phyloP scores from a whole-genome alignment of 1,140 invertebrate species.

The Rhopalosiphum maidis region DNA sequence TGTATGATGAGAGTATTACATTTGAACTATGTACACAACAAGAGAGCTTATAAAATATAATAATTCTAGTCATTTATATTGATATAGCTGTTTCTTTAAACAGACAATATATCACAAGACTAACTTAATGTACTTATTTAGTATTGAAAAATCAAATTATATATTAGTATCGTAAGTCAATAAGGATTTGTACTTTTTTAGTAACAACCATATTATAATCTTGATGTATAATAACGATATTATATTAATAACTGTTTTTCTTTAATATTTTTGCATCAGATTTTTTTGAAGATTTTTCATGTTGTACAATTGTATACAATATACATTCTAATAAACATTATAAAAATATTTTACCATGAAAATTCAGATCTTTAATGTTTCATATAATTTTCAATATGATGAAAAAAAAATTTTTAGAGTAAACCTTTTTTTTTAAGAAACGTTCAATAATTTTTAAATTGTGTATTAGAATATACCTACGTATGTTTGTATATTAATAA shows the following conservation, averaged over 20 bases:
- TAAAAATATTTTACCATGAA: not conserved
- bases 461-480: not conserved
- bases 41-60: not conserved
- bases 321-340: too few species aligned
- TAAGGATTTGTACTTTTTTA: not conserved
- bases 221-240: not conserved
- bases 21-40: not conserved
- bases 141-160: not conserved
- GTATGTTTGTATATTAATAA: conserved; percentile 37
- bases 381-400: not conserved
- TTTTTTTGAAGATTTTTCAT: not conserved
- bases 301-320: not conserved
- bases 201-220: not conserved
- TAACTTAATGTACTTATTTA: not conserved
- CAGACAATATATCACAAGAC: too few species aligned
- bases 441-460: not conserved
- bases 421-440: not conserved
- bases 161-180: not conserved
- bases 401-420: not conserved
- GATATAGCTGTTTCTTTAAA: not conserved
- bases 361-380: not conserved
- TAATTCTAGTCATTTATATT: not conserved
- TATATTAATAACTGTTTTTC: not conserved
- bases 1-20: not conserved
- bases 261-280: not conserved